A percentile compares a stretch with the other conserved stretches of the same genome.
phyloP scores from a whole-genome alignment of 2,888 invertebrate species.

The Camptogramma bilineatum region DNA sequence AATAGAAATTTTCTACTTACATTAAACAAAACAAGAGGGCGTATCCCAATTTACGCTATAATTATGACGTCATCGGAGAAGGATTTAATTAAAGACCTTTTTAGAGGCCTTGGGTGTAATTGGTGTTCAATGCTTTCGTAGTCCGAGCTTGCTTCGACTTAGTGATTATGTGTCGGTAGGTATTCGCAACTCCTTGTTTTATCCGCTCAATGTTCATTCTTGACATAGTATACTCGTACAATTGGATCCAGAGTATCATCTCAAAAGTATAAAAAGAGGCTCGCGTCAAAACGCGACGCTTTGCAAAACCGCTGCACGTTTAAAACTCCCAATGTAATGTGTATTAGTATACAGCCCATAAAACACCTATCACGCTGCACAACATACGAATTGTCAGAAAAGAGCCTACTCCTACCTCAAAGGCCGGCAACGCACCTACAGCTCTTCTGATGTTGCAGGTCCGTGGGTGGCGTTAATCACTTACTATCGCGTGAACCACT shows the following conservation, averaged over 20 bases:
- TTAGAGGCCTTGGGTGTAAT: conserved; percentile 80
- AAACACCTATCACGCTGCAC: too few relatives aligned
- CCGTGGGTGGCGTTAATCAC: too few relatives aligned
- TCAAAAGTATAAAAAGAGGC: neutral
- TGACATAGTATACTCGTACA: conserved; percentile 19
- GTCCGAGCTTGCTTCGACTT: conserved; percentile 73
- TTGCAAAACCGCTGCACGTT: neutral
- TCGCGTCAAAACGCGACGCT: neutral
- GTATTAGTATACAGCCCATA: too few relatives aligned
- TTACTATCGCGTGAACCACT: too few relatives aligned
- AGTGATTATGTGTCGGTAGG: conserved; percentile 68
- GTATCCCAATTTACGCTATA: conserved; percentile 81
- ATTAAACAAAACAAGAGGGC: conserved; percentile 80
- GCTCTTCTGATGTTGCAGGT: too few relatives aligned
- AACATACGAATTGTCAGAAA: too few relatives aligned
- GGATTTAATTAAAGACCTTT: conserved; percentile 84
- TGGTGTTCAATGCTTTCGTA: conserved; percentile 84
- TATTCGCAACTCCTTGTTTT: conserved; percentile 60
- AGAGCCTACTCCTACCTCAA: too few relatives aligned
- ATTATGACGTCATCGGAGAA: conserved; percentile 85
- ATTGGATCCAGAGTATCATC: neutral
- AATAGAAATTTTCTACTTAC: conserved; percentile 60
- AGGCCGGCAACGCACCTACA: too few relatives aligned
- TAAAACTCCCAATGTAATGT: too few relatives aligned
- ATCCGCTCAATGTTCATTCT: conserved; percentile 42